Percentiles rank a stretch among this genome's conserved stretches.
These are phyloP conservation scores for Scortum barcoo DNA, from an alignment of 2,113 vertebrate genomes.

Conservation along the genomic window DNA sequence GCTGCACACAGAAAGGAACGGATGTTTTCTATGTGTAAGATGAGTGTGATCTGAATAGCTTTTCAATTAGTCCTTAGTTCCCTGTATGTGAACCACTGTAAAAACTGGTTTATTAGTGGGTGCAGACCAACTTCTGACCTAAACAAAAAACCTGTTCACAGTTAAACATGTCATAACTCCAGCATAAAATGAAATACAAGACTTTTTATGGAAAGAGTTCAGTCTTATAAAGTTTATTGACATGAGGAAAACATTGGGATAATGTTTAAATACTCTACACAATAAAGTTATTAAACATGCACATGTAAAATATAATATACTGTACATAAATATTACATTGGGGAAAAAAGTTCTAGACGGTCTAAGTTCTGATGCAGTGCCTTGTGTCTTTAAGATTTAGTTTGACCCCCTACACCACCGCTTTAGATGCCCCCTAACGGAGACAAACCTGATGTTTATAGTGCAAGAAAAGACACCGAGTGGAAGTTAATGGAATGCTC, in stretches of 20 bases:
- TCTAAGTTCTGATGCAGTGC: conserved; percentile 40
- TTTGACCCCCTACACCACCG: conserved; percentile 14
- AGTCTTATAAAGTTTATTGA: conserved; percentile 82
- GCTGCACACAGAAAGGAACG: not conserved
- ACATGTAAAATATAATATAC: conserved; percentile 74
- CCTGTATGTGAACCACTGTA: not conserved
- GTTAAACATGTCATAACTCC: conserved; percentile 26
- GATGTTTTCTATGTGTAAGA: not conserved
- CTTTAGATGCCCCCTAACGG: not conserved
- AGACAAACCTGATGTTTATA: conserved; percentile 44
- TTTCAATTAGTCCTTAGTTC: not conserved
- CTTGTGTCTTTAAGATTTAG: conserved; percentile 26
- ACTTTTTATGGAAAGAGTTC: conserved; percentile 62
- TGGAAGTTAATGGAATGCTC: conserved; percentile 85
- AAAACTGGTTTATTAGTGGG: not conserved
- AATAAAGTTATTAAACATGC: conserved; percentile 81
- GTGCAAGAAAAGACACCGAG: conserved; percentile 55
- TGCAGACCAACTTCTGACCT: conserved; percentile 43
- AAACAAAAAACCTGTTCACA: conserved; percentile 32
- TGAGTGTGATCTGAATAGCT: not conserved
- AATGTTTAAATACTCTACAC: conserved; percentile 86
- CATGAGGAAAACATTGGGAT: conserved; percentile 73
- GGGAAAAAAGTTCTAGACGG: conserved; percentile 23
- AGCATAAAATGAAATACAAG: conserved; percentile 54
- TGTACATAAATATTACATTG: conserved; percentile 75